Percentiles rank a stretch among this genome's conserved stretches.
phyloP scores from a whole-genome alignment of 2,113 vertebrate species.

The Ctenodactylus gundi region DNA sequence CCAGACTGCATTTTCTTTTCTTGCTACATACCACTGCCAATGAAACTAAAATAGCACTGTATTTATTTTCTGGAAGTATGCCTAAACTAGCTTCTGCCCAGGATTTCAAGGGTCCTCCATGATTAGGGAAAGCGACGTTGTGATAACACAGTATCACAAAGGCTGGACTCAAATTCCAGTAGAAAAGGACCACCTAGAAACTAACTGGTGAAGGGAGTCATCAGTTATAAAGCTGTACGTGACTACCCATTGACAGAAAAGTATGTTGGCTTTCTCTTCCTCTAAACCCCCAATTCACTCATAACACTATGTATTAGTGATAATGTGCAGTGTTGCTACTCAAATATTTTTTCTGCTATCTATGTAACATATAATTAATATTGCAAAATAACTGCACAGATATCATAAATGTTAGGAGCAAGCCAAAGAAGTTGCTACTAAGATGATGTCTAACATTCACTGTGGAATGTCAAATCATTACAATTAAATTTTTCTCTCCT shows the following conservation, averaged over 20 bases:
- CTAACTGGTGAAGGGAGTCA: background rate
- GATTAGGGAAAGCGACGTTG: background rate
- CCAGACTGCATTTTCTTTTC: background rate
- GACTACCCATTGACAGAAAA: background rate
- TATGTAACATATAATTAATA: background rate
- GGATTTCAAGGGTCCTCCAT: background rate
- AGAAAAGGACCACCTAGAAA: background rate
- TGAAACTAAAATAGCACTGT: conserved; percentile 16
- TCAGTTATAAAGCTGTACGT: background rate
- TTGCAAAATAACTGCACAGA: background rate
- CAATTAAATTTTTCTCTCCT: conserved; percentile 2
- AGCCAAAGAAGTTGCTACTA: background rate
- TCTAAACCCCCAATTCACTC: background rate
- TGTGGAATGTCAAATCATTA: background rate
- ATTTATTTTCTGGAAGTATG: conserved; percentile 6
- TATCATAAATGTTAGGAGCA: background rate
- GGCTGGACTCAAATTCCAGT: background rate
- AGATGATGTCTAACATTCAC: background rate
- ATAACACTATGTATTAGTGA: background rate
- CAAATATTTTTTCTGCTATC: background rate
- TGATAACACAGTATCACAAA: background rate
- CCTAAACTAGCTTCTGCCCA: background rate
- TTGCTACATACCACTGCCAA: background rate
- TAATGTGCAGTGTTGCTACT: background rate
- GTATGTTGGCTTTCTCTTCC: background rate